Evolutionary conservation across 2,888 invertebrate species (phyloP), one percentile per base, ranked within the genome.

Genomic region (Cosmia pyralina): DNA sequence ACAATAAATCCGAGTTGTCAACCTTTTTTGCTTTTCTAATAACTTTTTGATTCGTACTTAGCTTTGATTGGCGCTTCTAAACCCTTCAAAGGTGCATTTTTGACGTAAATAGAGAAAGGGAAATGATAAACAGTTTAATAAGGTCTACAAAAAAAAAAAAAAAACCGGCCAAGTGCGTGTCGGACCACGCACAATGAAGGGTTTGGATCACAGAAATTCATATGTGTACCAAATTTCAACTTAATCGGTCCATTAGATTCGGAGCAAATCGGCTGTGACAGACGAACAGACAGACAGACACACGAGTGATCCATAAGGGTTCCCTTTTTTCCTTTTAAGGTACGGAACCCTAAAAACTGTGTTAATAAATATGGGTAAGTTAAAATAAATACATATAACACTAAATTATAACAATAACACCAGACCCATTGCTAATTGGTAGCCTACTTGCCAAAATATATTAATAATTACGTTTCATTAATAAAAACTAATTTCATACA

Each of bases 1-100:
- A 81, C 64, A 53, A 67, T 59, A 77, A 81, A 72, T 59, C 50
- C 2, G 53, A 52, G 53, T 48, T 67, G 55, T 34, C 46, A 77
- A 67, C 66, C 58, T 67, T 72, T 58, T 81, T 13, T 72, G 58
- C 28, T 59, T 55, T 64, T 66, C 10, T 48, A 76, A 66, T 75
- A 79, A 41, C 34, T 81, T 79, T 53, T 53, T 28, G 38, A 34
- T 50, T 50, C 22, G 53, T 48, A 2, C 5, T 79, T 19, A 28
- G 53, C 46, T 58, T 11, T 53, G 46, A 70, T 64, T 53, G 41
- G 13, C 13, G 46, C 7, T 60, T 60, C 34, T 17, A n/a, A 19
- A 38, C 11, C 13, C 13, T 22, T 73, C 10, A n/a, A 8, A 50
- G 4, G 22, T 57, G 2, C 3, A 50, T 41, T 44, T 74, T 8